These are phyloP conservation scores for Ectemnius lituratus DNA, from an alignment of 2,888 invertebrate genomes.

Conservation along the genomic window DNA sequence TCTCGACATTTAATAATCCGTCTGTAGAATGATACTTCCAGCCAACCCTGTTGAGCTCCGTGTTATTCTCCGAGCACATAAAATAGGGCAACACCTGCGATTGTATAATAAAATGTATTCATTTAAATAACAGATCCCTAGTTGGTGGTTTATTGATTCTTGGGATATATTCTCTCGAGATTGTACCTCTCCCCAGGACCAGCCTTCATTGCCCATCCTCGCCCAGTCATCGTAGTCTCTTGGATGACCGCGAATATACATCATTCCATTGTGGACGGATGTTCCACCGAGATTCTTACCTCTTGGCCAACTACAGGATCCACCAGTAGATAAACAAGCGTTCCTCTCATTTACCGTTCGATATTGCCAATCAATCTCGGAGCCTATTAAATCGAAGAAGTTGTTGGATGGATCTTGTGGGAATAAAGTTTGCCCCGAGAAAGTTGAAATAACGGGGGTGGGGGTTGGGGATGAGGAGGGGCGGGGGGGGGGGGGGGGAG, in stretches of 20 bases:
- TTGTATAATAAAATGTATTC: neutral
- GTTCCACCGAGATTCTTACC: slow-evolving; percentile 87
- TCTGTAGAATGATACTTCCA: slow-evolving; percentile 81
- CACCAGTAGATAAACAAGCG: slow-evolving; percentile 79
- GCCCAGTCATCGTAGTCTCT: slow-evolving; percentile 89
- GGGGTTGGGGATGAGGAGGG: neutral
- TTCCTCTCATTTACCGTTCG: slow-evolving; percentile 82
- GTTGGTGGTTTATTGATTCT: too few species aligned
- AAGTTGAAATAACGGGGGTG: neutral
- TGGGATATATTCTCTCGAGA: neutral
- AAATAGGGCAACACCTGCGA: slow-evolving; percentile 85
- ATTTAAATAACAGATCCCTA: too few species aligned
- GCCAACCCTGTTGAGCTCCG: slow-evolving; percentile 82
- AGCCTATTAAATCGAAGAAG: slow-evolving; percentile 58
- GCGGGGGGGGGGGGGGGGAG: neutral
- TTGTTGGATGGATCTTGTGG: too few species aligned
- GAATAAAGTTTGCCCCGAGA: too few species aligned
- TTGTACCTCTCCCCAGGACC: slow-evolving; percentile 85
- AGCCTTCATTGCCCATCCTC: slow-evolving; percentile 85
- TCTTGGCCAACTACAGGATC: slow-evolving; percentile 83
- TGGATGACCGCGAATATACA: slow-evolving; percentile 88
- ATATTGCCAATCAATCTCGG: slow-evolving; percentile 85
- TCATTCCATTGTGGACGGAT: slow-evolving; percentile 89
- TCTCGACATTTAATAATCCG: slow-evolving; percentile 82
- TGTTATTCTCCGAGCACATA: slow-evolving; percentile 84